Evolutionary conservation across 2,113 vertebrate species (phyloP), one percentile per base, ranked within the genome.

Genomic region (Ophthalmotilapia sp.): DNA sequence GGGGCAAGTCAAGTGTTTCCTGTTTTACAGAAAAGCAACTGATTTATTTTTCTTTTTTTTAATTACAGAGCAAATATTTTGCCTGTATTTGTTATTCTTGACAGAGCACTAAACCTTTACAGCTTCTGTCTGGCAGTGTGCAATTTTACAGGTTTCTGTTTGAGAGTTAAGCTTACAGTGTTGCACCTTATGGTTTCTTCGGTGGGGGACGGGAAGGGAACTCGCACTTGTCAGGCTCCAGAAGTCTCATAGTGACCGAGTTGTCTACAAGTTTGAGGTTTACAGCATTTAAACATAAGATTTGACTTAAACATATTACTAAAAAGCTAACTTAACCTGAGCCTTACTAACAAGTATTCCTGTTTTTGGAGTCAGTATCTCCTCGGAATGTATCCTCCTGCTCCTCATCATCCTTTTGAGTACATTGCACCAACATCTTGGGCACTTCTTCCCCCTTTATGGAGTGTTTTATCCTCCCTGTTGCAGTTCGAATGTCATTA

Each of bases 311-410:
- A 26, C 73, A 70, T 80, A 83, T 82, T 82, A 60, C 15, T 31
- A 82, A 31, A 17, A 38, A 90, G 49, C 77, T 51, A 17, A 86
- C 82, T 82, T 85, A 75, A 88, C 86, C 80, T 40, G 68, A 55
- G 88, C 91, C 91, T 94, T 90, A 93, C 85, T 82, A 40, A 73
- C 13, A 82, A 84, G 68, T 89, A 85, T 92, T 84, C 82, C 62
- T 83, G 47, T 83, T 70, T 68, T 87, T 70, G 49, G 84, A 86
- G 79, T 51, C 23, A 15, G 9, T 84, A 81, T 91, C 82, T 86
- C 58, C 81, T 49, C 7, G 73, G 92, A 86, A 92, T 92, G 87
- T 92, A 91, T 90, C 12, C 60, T 79, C 38, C 51, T 55, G 38
- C 33, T 53, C 49, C 33, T 53, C 49, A 7, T 31, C 60, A 51